Percentiles rank a stretch among this genome's conserved stretches.
Conservation (phyloP, 2,888 invertebrate species). For the Scaeva pyrastri region DNA sequence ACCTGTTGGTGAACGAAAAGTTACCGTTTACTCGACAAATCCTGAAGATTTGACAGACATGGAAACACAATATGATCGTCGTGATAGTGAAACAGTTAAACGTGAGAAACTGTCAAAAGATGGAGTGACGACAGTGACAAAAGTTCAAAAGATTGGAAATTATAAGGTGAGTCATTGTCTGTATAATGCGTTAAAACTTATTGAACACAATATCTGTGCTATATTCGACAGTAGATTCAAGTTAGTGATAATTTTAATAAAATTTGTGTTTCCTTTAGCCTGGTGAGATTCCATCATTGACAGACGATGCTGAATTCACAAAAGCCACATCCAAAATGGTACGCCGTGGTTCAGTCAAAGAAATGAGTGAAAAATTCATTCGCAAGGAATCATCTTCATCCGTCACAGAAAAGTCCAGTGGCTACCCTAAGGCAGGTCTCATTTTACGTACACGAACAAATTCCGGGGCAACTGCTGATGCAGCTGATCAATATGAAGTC, state of each 20-base stretch:
- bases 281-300: conserved; percentile 49
- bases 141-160: conserved; percentile 80
- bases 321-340: conserved; percentile 80
- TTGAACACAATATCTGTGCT: too few relatives aligned
- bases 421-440: conserved; percentile 90
- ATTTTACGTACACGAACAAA: conserved; percentile 87
- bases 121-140: conserved; percentile 82
- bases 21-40: conserved; percentile 89
- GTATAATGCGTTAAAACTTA: too few relatives aligned
- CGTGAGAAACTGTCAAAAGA: conserved; percentile 84
- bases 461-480: conserved; percentile 78
- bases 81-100: conserved; percentile 81
- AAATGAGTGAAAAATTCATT: conserved; percentile 91
- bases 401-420: conserved; percentile 78
- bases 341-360: conserved; percentile 90
- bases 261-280: conserved; percentile 25
- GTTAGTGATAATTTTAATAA: too few relatives aligned
- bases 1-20: conserved; percentile 88
- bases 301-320: conserved; percentile 51
- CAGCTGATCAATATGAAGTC: conserved; percentile 82
- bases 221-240: too few relatives aligned
- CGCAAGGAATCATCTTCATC: conserved; percentile 85
- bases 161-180: conserved; percentile 59
- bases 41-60: conserved; percentile 84
- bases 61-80: conserved; percentile 71